Percentiles rank a stretch among this genome's conserved stretches.
Conservation (phyloP, 2,113 vertebrate species). For the Cygnus buccinator region DNA sequence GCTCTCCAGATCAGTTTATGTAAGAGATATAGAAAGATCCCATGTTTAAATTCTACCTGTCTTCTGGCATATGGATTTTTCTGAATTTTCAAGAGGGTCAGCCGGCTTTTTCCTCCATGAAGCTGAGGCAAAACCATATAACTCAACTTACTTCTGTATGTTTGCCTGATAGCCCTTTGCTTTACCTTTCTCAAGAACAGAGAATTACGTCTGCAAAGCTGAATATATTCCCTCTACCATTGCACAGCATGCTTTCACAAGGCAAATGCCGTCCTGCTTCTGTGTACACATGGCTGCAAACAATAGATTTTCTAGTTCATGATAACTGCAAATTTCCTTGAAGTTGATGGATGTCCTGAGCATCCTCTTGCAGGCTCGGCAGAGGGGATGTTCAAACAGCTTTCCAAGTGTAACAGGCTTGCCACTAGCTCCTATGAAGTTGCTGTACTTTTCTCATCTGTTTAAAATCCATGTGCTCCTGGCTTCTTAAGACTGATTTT, state of each 20-base stretch:
- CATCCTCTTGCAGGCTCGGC: background rate
- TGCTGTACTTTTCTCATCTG: background rate
- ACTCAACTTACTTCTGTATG: background rate
- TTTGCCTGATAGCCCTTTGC: background rate
- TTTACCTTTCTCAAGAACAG: background rate
- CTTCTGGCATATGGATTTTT: background rate
- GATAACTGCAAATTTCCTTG: background rate
- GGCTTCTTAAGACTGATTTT: background rate
- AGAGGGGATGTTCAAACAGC: constrained; percentile 24
- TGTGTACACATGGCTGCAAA: background rate
- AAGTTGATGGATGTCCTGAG: constrained; percentile 25
- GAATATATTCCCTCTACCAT: background rate
- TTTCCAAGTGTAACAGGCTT: background rate
- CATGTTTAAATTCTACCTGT: background rate
- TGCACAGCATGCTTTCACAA: background rate
- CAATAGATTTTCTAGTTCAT: background rate
- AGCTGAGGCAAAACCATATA: background rate
- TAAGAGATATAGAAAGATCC: background rate
- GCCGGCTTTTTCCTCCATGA: background rate
- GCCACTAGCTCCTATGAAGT: background rate
- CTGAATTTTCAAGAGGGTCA: background rate
- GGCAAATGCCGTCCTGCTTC: background rate
- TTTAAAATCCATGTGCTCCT: constrained; percentile 19
- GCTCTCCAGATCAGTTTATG: background rate
- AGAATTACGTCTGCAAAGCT: background rate